Evolutionary conservation across 2,797 vertebrate genomes (phyloP).

Genomic region (Myoxocephalus aenaeus): DNA sequence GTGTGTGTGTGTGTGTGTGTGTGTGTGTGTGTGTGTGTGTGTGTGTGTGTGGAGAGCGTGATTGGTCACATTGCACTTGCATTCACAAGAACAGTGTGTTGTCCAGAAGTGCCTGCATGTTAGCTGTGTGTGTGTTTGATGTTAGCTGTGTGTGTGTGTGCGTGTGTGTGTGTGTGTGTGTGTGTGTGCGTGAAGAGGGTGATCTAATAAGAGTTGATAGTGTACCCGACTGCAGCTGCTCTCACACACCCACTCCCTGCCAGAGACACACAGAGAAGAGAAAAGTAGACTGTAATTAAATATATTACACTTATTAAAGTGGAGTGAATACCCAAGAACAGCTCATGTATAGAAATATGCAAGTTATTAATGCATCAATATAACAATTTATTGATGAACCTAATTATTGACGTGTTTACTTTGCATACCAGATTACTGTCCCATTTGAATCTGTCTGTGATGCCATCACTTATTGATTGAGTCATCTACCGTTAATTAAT

Average conservation of each 20-base stretch:
- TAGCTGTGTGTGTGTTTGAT: conserved; percentile 15
- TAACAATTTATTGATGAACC: not conserved
- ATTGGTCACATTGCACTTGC: conserved; percentile 13
- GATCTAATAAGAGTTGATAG: conserved; percentile 78
- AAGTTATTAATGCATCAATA: not conserved
- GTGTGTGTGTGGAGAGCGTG: conserved; percentile 23
- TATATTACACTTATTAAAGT: conserved; percentile 71
- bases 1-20: conserved; percentile 22
- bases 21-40: conserved; percentile 44
- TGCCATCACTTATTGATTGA: not conserved
- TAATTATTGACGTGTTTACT: not conserved
- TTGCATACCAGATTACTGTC: not conserved
- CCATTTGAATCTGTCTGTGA: not conserved
- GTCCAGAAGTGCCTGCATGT: conserved; percentile 29
- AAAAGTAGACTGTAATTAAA: conserved; percentile 67
- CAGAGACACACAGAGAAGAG: conserved; percentile 56
- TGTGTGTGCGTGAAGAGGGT: conserved; percentile 42
- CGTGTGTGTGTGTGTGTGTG: conserved; percentile 32
- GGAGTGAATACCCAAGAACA: conserved; percentile 16
- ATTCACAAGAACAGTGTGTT: conserved; percentile 20
- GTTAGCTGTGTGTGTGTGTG: conserved; percentile 14
- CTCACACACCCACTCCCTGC: conserved; percentile 75
- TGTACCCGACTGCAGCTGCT: conserved; percentile 75
- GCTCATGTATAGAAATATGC: not conserved
- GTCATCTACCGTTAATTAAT: not conserved